Conservation (phyloP, 2,113 vertebrate species). For the Felis chaus region DNA sequence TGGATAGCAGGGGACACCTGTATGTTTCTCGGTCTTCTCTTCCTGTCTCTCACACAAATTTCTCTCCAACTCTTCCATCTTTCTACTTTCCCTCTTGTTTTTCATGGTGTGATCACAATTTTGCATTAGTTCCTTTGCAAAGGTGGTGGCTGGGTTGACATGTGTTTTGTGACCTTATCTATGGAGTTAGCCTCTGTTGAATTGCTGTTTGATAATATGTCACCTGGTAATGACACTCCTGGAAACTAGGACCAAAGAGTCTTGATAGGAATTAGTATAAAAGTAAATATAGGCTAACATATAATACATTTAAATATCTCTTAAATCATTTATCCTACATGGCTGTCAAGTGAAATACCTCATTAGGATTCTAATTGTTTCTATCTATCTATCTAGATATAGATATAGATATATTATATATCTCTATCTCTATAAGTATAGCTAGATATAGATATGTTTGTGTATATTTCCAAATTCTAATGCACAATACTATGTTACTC, state of each 20-base stretch:
- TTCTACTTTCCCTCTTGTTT: background rate
- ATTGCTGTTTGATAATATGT: background rate
- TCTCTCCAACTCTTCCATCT: background rate
- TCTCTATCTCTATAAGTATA: background rate
- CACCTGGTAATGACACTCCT: background rate
- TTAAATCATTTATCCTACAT: slow-evolving; percentile 28
- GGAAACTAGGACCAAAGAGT: background rate
- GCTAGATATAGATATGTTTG: background rate
- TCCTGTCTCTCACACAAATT: background rate
- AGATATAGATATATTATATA: background rate
- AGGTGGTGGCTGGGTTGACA: background rate
- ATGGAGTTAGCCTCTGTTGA: slow-evolving; percentile 13
- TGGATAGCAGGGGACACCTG: background rate
- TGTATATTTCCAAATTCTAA: background rate
- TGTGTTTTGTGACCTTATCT: slow-evolving; percentile 10
- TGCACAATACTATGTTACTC: background rate
- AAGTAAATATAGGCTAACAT: slow-evolving; percentile 33
- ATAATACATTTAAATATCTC: slow-evolving; percentile 29
- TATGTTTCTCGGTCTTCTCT: background rate
- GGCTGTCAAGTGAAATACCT: background rate
- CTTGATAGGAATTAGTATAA: background rate
- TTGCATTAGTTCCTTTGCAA: background rate
- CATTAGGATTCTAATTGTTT: background rate
- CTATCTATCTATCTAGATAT: background rate
- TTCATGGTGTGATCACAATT: background rate